Base-by-base conservation (phyloP, 2,888 invertebrate genomes). In the Apomyelois bistriatella region DNA sequence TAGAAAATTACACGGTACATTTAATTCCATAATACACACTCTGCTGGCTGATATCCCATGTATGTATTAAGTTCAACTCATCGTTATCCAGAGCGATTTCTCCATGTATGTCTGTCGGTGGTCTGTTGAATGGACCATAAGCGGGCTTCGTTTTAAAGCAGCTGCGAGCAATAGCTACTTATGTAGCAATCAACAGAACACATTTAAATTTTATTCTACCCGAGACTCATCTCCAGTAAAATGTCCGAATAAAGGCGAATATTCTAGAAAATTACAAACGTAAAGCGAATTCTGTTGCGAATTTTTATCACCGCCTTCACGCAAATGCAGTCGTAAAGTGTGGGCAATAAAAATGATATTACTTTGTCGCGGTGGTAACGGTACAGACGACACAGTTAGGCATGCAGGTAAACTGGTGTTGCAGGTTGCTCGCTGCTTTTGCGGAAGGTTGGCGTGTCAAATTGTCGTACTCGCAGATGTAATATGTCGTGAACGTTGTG, bases 311-410 rank as follows among this genome's bases (percentile, higher is more conserved):
- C 53, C 37, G 8, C 32, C 32, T 54, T 15, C 52, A 50, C 37
- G 46, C 53, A 32, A 52, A 53, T 52, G 37, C 47, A 38, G 47
- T 38, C 57, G 48, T 59, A 55, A 59, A 56, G 40, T 16, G 36
- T n/a, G 1, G 16, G 53, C 30, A 49, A 56, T 55, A 59, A 57
- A 60, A 53, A 53, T 47, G 54, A 47, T 61, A 61, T 55, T 49
- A 51, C 53, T 53, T 51, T 52, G 54, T 53, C 48, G 32, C 12
- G 3, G 10, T 7, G 13, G 12, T 56, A 58, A 61, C 60, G 57
- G 58, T 54, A 55, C 30, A 10, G 52, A 53, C 38, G 53, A 50
- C 56, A 61, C 56, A 57, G 57, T 58, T 58, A 57, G 55, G 13
- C 55, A 42, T 53, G 59, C 54, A 49, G 36, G 41, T 8, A 16